Percentiles rank a stretch among this genome's conserved stretches.
These are phyloP conservation scores for Sisor rabdophorus DNA, from an alignment of 2,113 vertebrate genomes.

Conservation along the genomic window DNA sequence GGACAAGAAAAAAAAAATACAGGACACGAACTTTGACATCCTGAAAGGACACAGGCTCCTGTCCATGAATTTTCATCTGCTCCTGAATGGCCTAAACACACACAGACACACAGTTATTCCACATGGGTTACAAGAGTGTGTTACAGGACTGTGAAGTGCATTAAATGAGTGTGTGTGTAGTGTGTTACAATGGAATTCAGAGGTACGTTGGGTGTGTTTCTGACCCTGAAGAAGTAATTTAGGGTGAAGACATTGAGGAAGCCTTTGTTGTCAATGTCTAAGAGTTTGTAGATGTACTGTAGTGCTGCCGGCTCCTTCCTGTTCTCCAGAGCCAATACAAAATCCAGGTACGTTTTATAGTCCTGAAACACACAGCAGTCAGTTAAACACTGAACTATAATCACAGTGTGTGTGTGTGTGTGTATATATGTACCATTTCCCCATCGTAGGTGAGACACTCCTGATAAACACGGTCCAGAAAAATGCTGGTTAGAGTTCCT, in stretches of 20 bases:
- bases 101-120: neutral
- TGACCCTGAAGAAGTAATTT: conserved; percentile 98
- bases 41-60: conserved; percentile 94
- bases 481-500: conserved; percentile 89
- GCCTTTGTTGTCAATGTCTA: conserved; percentile 96
- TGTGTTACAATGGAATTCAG: too few relatives aligned
- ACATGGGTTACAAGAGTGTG: too few relatives aligned
- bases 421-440: conserved; percentile 83
- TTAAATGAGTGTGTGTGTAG: too few relatives aligned
- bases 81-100: conserved; percentile 88
- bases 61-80: conserved; percentile 95
- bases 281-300: conserved; percentile 95
- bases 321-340: conserved; percentile 96
- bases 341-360: conserved; percentile 97
- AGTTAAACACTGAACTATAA: neutral
- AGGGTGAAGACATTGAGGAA: conserved; percentile 94
- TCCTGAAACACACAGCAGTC: conserved; percentile 67
- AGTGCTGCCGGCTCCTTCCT: conserved; percentile 94
- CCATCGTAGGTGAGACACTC: conserved; percentile 96
- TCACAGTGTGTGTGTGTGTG: neutral
- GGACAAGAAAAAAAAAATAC: neutral
- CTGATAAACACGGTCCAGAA: conserved; percentile 94
- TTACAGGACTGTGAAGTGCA: too few relatives aligned
- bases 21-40: conserved; percentile 84
- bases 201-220: conserved; percentile 16